Base-by-base conservation (phyloP, 2,113 vertebrate genomes). In the Ovis canadensis region DNA sequence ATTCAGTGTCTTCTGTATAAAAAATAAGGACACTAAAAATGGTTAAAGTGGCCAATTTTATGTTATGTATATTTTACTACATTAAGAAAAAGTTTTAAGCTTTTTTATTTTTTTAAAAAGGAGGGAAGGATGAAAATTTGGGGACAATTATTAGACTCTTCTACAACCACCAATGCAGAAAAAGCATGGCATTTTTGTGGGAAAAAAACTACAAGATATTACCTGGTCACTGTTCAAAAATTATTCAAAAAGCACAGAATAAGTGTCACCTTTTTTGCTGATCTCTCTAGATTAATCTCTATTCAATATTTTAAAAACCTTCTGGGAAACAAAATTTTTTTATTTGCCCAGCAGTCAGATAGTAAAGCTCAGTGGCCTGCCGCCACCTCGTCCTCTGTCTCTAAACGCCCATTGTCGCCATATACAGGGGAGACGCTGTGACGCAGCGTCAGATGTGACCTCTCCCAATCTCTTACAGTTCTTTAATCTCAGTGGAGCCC, bases 401-500 rank as follows among this genome's bases (percentile, higher is more conserved):
- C 19, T 33, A 52, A 88, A 50, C 15, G 21, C 21, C 31, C 16
- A 7, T 1, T 60, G 40, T 21, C 5, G 17, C 16, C 64, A 10
- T 2, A 19, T 31, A 33, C 29, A 7, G 12, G 40, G 40, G 29
- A 57, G 74, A 45, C 14, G n/a, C 16, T n/a, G 52, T 23, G 59
- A 71, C 25, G 3, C 19, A 5, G 7, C 2, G 0, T 13, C 36
- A 48, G 77, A 45, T 57, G 36, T 0, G 23, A 15, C 33, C 80
- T n/a, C 12, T 33, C 15, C 21, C 21, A 15, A 19, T 36, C 43
- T 8, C 74, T 36, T 5, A 2, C 16, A 27, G 11, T 16, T 33
- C 33, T 84, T 5, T n/a, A 9, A 52, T 7, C 7, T 33, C 7
- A 1, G 0, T 43, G 50, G 12, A 15, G 8, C 67, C 43, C 21